Percentiles rank a stretch among this genome's conserved stretches.
These are phyloP conservation scores for Melozone crissalis DNA, from an alignment of 2,113 vertebrate genomes.

Conservation along the genomic window DNA sequence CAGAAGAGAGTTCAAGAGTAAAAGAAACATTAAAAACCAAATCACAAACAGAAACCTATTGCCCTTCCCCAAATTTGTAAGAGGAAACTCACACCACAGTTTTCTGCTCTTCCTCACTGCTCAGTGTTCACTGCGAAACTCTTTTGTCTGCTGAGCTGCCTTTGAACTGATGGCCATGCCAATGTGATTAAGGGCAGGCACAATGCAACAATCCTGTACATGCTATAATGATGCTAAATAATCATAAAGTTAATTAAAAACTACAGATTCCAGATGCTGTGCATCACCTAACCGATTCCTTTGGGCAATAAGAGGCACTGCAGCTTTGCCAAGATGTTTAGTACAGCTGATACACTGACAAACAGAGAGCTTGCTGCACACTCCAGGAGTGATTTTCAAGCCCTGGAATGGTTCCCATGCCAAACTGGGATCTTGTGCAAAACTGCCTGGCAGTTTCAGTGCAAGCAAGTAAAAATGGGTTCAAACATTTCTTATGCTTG, in stretches of 20 bases:
- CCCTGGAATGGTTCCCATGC: constrained; percentile 51
- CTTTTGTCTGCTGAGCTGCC: constrained; percentile 48
- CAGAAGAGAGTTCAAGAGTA: constrained; percentile 8
- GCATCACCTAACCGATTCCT: constrained; percentile 70
- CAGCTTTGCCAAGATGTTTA: constrained; percentile 70
- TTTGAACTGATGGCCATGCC: constrained; percentile 54
- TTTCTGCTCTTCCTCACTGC: background rate
- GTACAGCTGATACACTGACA: constrained; percentile 49
- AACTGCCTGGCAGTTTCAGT: constrained; percentile 3
- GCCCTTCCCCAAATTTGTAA: background rate
- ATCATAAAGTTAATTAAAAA: constrained; percentile 80
- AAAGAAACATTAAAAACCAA: background rate
- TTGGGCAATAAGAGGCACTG: constrained; percentile 59
- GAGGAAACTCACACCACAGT: background rate
- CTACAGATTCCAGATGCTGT: constrained; percentile 78
- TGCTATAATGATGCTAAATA: constrained; percentile 65
- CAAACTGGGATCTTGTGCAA: constrained; percentile 26
- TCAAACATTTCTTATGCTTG: constrained; percentile 45
- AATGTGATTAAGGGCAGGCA: constrained; percentile 57
- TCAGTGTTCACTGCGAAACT: background rate
- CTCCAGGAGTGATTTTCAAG: constrained; percentile 37
- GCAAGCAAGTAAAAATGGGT: constrained; percentile 26
- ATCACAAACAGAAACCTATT: background rate
- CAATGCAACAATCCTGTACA: constrained; percentile 66
- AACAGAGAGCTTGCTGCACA: constrained; percentile 16